Base-by-base conservation (phyloP, 1,140 invertebrate genomes). In the Danaus plexippus region DNA sequence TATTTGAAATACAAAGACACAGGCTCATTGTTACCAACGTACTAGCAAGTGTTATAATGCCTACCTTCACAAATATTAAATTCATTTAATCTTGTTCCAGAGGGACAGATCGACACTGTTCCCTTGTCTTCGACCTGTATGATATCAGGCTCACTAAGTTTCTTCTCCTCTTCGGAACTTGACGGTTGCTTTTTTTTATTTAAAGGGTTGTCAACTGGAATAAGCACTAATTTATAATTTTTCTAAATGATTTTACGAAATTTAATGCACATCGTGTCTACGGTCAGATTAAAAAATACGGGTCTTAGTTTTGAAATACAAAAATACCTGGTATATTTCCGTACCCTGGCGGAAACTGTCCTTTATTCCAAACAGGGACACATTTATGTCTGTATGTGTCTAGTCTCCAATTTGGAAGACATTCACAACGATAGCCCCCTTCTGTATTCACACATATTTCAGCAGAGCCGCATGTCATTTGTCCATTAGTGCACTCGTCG, bases 351-450 rank as follows among this genome's bases (percentile, higher is more conserved):
- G 81, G 83, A 43, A 86, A 78, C 22, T 62, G 48, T 0, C 59
- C 70, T 0, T 64, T 52, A 7, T 52, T 67, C 54, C 63, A 56
- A 2, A 64, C 43, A 0, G 75, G 75, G 4, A 87, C 66, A 56
- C 84, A 87, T 0, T 74, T 62, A n/a, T 87, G 81, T 10, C 84
- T 61, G 3, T 77, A 76, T 0, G 67, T 64, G 15, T 92, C 87
- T 1, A 94, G 77, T 47, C 89, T 89, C 80, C 93, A 93, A 9
- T 94, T 93, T 1, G 88, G 85, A 0, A 91, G 91, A 73, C 94
- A 96, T 51, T 92, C 89, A 67, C 94, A 95, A 1, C 88, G 75
- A 73, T 91, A 94, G 2, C 91, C 91, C 10, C 93, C 93, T 1
- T 89, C 88, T 0, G 89, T 90, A 72, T 95, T 95, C 2, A 91